Evolutionary conservation across 2,888 invertebrate genomes (phyloP).

Genomic region (Apamea anceps): DNA sequence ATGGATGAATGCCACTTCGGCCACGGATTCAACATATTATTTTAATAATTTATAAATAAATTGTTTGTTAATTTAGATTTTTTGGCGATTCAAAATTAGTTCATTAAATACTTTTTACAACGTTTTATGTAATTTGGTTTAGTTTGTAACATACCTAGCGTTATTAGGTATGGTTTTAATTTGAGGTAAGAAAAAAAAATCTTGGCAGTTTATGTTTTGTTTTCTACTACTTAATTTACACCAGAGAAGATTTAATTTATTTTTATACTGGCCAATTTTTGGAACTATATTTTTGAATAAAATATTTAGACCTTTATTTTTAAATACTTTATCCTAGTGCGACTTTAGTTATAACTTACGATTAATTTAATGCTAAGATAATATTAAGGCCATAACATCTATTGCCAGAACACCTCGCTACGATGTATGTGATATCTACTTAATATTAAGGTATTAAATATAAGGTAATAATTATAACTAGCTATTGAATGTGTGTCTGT

Average conservation of each 20-base stretch:
- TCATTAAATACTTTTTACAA: constrained; percentile 5
- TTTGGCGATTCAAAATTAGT: background rate
- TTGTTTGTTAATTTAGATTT: background rate
- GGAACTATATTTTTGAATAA: constrained; percentile 17
- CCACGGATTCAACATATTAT: background rate
- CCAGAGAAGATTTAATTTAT: constrained; percentile 11
- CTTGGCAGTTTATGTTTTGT: background rate
- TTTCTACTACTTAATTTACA: constrained; percentile 1
- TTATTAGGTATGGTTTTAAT: background rate
- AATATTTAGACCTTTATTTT: constrained; percentile 1
- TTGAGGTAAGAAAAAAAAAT: background rate
- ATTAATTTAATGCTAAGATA: background rate
- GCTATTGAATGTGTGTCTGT: background rate
- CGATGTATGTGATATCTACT: background rate
- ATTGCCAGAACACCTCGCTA: background rate
- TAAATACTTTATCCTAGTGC: background rate
- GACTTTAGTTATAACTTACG: background rate
- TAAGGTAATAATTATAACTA: background rate
- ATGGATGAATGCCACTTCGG: background rate
- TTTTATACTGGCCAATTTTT: background rate
- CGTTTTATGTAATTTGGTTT: background rate
- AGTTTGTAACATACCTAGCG: background rate
- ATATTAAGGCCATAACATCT: background rate
- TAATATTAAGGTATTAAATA: background rate
- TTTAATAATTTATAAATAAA: constrained; percentile 1